Conservation (phyloP, 2,888 invertebrate genomes). For the Drosophila trichaetosa region DNA sequence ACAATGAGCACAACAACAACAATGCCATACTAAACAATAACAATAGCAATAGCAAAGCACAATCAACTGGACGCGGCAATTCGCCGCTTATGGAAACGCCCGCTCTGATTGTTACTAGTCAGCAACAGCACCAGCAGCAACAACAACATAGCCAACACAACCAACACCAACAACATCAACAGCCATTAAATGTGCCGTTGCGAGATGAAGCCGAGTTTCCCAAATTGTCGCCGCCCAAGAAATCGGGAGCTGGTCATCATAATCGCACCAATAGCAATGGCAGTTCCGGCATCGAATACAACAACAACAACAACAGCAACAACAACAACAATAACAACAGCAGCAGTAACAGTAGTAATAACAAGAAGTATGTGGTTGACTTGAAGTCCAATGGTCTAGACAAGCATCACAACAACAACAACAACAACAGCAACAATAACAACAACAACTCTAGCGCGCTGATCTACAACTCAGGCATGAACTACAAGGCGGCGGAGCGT, state of each 20-base stretch:
- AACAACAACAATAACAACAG: conserved; percentile 43
- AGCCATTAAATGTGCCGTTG: conserved; percentile 72
- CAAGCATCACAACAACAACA: conserved; percentile 57
- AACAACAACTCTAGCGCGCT: conserved; percentile 49
- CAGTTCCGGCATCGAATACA: conserved; percentile 71
- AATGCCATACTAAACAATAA: conserved; percentile 45
- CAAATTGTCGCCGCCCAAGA: conserved; percentile 85
- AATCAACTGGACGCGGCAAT: conserved; percentile 78
- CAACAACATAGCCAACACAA: conserved; percentile 72
- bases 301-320: conserved; percentile 46
- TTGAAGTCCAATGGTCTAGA: conserved; percentile 70
- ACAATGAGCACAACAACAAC: conserved; percentile 65
- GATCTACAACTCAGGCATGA: conserved; percentile 82
- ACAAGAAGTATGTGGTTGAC: conserved; percentile 66
- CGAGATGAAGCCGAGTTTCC: conserved; percentile 85
- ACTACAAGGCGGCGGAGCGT: conserved; percentile 74
- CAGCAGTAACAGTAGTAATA: conserved; percentile 47
- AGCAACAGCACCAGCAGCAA: conserved; percentile 71
- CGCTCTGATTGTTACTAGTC: conserved; percentile 84
- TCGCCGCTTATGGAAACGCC: conserved; percentile 83
- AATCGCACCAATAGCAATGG: conserved; percentile 74
- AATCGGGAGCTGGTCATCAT: conserved; percentile 70
- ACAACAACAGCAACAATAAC: conserved; percentile 47
- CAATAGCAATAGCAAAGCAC: conserved; percentile 78
- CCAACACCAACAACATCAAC: conserved; percentile 72